Conservation (phyloP, 2,888 invertebrate genomes). For the Apodemia duryi region DNA sequence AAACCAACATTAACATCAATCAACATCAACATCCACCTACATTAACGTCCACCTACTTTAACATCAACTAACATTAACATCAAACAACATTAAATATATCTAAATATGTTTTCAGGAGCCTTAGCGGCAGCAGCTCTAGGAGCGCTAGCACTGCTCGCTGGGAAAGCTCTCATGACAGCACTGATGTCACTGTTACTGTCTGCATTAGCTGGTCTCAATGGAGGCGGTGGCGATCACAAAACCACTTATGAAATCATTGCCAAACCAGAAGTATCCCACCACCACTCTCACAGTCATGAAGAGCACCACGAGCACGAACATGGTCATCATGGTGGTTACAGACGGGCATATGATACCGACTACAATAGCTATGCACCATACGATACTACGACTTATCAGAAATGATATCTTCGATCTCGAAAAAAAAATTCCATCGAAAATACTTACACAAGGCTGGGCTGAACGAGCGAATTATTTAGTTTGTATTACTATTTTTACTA, state of each 20-base stretch:
- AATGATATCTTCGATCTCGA: not conserved
- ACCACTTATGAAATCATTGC: slow-evolving; percentile 92
- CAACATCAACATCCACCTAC: too few species aligned
- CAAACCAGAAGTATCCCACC: slow-evolving; percentile 87
- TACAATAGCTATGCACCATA: slow-evolving; percentile 70
- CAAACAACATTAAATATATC: not conserved
- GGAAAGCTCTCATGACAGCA: slow-evolving; percentile 91
- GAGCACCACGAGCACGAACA: slow-evolving; percentile 79
- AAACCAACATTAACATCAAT: too few species aligned
- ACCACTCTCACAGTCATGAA: slow-evolving; percentile 85
- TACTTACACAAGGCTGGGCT: too few species aligned
- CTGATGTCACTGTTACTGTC: slow-evolving; percentile 88
- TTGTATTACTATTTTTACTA: too few species aligned
- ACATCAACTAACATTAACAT: too few species aligned
- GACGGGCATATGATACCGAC: slow-evolving; percentile 72
- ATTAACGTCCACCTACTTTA: too few species aligned
- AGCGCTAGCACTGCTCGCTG: slow-evolving; percentile 86
- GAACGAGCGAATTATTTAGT: too few species aligned
- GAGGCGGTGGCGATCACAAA: slow-evolving; percentile 82
- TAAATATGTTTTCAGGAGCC: slow-evolving; percentile 70
- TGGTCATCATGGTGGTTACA: slow-evolving; percentile 76
- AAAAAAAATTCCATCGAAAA: too few species aligned
- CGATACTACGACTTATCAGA: slow-evolving; percentile 44
- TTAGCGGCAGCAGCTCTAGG: slow-evolving; percentile 86
- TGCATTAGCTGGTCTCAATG: slow-evolving; percentile 87